These are phyloP conservation scores for Graptemys geographica DNA, from an alignment of 2,797 vertebrate genomes.

Conservation along the genomic window DNA sequence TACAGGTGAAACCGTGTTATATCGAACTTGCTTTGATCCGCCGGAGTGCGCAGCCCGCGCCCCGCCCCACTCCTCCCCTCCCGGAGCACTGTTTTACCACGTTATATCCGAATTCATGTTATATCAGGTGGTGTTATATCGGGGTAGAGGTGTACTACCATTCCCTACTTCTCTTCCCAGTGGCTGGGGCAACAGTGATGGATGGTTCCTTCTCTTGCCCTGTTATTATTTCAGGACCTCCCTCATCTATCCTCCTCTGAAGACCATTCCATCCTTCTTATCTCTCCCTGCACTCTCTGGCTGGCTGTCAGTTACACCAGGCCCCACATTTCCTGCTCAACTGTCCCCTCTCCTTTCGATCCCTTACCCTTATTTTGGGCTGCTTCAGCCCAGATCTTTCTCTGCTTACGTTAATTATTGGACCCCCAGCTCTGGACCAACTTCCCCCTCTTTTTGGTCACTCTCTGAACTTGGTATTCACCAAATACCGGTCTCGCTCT, in stretches of 20 bases:
- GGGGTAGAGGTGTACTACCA: no score
- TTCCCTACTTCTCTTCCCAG: background rate
- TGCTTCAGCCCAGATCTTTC: background rate
- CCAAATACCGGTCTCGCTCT: background rate
- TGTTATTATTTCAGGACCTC: background rate
- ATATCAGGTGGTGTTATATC: no score
- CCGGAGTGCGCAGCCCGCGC: no score
- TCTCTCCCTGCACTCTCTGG: background rate
- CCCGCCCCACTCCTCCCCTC: no score
- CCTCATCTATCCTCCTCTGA: background rate
- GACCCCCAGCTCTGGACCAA: background rate
- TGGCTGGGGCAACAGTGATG: background rate
- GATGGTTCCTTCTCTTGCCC: background rate
- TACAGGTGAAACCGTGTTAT: no score
- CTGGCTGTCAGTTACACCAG: background rate
- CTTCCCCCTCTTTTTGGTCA: background rate
- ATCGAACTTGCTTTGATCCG: no score
- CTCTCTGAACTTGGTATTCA: background rate
- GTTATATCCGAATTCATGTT: no score
- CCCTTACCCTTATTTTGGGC: background rate
- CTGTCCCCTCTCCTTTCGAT: background rate
- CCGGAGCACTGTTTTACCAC: no score
- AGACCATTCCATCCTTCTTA: background rate
- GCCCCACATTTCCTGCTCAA: background rate
- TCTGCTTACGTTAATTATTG: background rate